Evolutionary conservation across 2,888 invertebrate genomes (phyloP).

Genomic region (Cantharis rufa): DNA sequence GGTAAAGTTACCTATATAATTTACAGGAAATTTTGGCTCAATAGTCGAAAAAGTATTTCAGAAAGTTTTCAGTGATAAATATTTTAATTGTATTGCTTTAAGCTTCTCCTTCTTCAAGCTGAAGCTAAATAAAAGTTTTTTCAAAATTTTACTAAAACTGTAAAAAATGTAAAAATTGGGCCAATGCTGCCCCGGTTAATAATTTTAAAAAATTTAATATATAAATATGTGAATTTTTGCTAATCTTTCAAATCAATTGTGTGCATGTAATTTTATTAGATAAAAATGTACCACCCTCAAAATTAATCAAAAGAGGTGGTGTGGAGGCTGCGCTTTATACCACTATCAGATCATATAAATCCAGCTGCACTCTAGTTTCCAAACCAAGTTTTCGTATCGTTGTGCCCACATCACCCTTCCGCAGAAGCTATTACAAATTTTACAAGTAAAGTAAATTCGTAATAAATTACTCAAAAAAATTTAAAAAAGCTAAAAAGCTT

Average conservation of each 20-base stretch:
- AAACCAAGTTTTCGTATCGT: slow-evolving; percentile 33
- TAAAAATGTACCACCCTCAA: slow-evolving; percentile 31
- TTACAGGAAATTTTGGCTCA: no score
- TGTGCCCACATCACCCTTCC: slow-evolving; percentile 19
- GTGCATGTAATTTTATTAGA: slow-evolving; percentile 16
- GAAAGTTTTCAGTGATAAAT: no score
- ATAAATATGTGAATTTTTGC: not conserved
- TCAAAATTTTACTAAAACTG: no score
- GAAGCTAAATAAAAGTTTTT: no score
- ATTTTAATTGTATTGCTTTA: no score
- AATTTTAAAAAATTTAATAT: not conserved
- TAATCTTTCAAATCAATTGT: slow-evolving; percentile 9
- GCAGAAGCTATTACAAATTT: not conserved
- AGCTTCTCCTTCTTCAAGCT: no score
- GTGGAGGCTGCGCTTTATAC: slow-evolving; percentile 37
- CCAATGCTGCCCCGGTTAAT: not conserved
- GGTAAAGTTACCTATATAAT: no score
- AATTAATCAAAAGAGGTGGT: slow-evolving; percentile 33
- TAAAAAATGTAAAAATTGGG: no score
- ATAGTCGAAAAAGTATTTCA: no score
- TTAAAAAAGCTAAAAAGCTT: not conserved
- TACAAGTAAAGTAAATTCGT: not conserved
- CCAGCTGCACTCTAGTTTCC: slow-evolving; percentile 28
- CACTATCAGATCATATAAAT: slow-evolving; percentile 36
- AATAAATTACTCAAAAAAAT: not conserved